phyloP scores from a whole-genome alignment of 2,113 vertebrate species.

The Sorex araneus region DNA sequence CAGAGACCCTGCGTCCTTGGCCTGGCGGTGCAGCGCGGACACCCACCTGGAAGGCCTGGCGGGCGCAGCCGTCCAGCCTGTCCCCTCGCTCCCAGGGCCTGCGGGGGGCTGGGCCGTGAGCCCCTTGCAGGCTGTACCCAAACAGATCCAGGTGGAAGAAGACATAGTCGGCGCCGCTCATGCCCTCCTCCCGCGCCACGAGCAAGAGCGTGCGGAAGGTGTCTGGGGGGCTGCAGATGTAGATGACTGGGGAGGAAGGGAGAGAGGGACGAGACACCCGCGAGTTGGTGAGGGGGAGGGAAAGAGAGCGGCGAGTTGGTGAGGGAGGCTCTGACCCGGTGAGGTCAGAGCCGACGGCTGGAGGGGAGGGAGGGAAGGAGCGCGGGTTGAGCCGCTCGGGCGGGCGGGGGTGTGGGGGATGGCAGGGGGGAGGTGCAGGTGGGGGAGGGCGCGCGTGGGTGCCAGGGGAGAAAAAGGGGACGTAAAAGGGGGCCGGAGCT shows the following conservation, averaged over 20 bases:
- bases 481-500: neutral
- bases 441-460: neutral
- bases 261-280: fast-evolving
- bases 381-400: too few relatives aligned
- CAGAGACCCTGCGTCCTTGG: neutral
- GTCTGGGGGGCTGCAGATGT: conserved; percentile 93
- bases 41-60: conserved; percentile 93
- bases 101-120: conserved; percentile 69
- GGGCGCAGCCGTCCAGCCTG: conserved; percentile 88
- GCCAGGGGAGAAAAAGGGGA: neutral
- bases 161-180: conserved; percentile 92
- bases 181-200: conserved; percentile 87
- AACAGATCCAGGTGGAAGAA: conserved; percentile 97
- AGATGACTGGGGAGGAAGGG: conserved; percentile 91
- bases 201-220: conserved; percentile 94
- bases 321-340: too few relatives aligned
- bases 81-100: conserved; percentile 93
- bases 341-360: too few relatives aligned
- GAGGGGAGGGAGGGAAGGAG: too few relatives aligned
- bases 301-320: too few relatives aligned
- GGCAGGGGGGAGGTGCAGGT: too few relatives aligned
- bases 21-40: neutral
- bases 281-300: too few relatives aligned
- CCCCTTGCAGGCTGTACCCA: conserved; percentile 90
- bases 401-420: neutral